Base-by-base conservation (phyloP, 2,888 invertebrate genomes). In the Tubulanus polymorphus region DNA sequence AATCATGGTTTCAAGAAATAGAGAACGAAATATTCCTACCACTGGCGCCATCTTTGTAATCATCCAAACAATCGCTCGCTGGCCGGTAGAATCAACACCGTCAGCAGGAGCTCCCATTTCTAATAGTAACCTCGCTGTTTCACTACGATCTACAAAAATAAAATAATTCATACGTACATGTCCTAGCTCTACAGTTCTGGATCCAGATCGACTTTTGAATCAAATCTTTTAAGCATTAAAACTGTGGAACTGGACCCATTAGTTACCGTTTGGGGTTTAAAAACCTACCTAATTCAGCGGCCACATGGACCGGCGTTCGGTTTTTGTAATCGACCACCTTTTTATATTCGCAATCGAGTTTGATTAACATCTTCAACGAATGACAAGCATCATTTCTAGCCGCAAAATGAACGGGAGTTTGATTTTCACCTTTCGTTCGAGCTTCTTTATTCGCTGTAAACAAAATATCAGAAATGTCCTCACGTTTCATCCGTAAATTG, bases 1-100 rank as follows among this genome's bases (percentile, higher is more conserved):
- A n/a, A n/a, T n/a, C n/a, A n/a, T n/a, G n/a, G n/a, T n/a, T n/a
- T n/a, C n/a, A n/a, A n/a, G n/a, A n/a, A n/a, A n/a, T n/a, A n/a
- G n/a, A n/a, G n/a, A n/a, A n/a, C n/a, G n/a, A n/a, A n/a, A n/a
- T n/a, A n/a, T 12, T 61, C 71, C 58, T 56, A 76, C 76, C 61
- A 77, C 75, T 27, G 71, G 73, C 1, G 76, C 70, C 77, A 77
- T 77, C 54, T 77, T 77, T 46, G 66, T 72, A 46, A 77, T 74
- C 73, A 77, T 75, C 71, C 72, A 75, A 3, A 72, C 69, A 18
- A 77, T 67, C 29, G 69, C 69, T 10, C 69, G 61, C 54, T 70
- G 68, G 2, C 76, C 76, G 47, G 66, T 61, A 49, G 68, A 50
- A 55, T 77, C 77, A 30, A 60, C 55, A 3, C 71, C 64, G 3